A percentile compares a stretch with the other conserved stretches of the same genome.
These are phyloP conservation scores for Notospermus geniculatus DNA, from an alignment of 1,140 invertebrate species.

Conservation along the genomic window DNA sequence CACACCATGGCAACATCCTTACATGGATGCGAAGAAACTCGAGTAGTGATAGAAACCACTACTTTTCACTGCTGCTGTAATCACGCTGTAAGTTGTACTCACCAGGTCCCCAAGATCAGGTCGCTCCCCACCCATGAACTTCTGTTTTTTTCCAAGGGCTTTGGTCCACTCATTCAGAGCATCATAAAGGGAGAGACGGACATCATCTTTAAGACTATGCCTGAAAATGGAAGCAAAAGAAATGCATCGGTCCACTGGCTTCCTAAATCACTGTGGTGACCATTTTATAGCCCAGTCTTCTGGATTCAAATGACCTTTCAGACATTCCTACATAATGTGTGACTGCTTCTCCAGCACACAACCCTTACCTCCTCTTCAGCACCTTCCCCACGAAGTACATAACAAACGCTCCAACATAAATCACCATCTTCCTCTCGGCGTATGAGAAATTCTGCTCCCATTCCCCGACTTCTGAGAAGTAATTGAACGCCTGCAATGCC, in stretches of 20 bases:
- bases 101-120: constrained; percentile 90
- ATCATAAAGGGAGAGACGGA: constrained; percentile 85
- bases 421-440: constrained; percentile 81
- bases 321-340: too few species aligned
- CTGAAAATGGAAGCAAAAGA: too few species aligned
- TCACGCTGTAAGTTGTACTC: constrained; percentile 26
- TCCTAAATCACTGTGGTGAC: too few species aligned
- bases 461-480: constrained; percentile 69
- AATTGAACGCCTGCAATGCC: constrained; percentile 59
- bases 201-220: constrained; percentile 83
- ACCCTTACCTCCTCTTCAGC: constrained; percentile 74
- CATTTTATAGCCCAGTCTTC: too few species aligned
- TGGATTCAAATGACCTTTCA: too few species aligned
- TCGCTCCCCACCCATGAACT: constrained; percentile 76
- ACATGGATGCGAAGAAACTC: too few species aligned
- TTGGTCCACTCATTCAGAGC: constrained; percentile 78
- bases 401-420: constrained; percentile 88
- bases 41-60: background rate
- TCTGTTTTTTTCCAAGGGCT: constrained; percentile 66
- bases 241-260: too few species aligned
- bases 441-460: constrained; percentile 86
- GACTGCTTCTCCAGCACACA: too few species aligned
- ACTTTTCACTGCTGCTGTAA: too few species aligned
- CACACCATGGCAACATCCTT: too few species aligned
- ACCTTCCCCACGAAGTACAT: constrained; percentile 93